phyloP scores from a whole-genome alignment of 2,888 invertebrate genomes.

The Crematogaster levior region DNA sequence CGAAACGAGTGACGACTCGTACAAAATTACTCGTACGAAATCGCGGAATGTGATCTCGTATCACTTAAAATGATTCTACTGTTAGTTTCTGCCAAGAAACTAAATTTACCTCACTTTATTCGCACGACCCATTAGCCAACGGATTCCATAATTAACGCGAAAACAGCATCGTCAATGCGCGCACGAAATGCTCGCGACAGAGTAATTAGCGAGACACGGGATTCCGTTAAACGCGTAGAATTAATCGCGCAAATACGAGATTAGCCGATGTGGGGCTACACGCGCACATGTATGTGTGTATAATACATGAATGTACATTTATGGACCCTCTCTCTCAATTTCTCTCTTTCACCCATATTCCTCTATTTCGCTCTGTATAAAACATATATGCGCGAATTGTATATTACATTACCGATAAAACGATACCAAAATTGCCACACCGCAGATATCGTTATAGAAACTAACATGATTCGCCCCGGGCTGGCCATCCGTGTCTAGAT shows the following conservation, averaged over 20 bases:
- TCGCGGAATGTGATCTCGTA: not conserved
- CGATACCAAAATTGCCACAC: slow-evolving; percentile 72
- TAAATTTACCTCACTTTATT: slow-evolving; percentile 38
- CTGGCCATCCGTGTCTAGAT: slow-evolving; percentile 59
- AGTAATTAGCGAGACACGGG: slow-evolving; percentile 84
- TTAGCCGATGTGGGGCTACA: slow-evolving; percentile 79
- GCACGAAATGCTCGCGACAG: slow-evolving; percentile 77
- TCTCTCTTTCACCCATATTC: not conserved
- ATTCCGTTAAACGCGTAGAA: slow-evolving; percentile 82
- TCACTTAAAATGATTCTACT: not conserved
- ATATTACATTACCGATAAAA: slow-evolving; percentile 69
- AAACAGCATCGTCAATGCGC: slow-evolving; percentile 59
- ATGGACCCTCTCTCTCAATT: not conserved
- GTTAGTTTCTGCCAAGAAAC: slow-evolving; percentile 11
- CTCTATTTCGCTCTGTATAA: slow-evolving; percentile 25
- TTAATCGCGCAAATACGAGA: slow-evolving; percentile 83
- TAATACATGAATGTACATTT: not conserved
- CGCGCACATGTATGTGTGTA: slow-evolving; percentile 23
- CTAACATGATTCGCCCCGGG: slow-evolving; percentile 80
- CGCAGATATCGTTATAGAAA: slow-evolving; percentile 81
- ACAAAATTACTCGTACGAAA: not conserved
- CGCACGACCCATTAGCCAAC: slow-evolving; percentile 45
- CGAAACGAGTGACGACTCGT: not conserved
- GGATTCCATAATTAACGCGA: slow-evolving; percentile 53
- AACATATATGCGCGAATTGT: slow-evolving; percentile 31